Percentiles rank a stretch among this genome's conserved stretches.
These are phyloP conservation scores for Eupithecia pulchellata DNA, from an alignment of 2,888 invertebrate species.

Conservation along the genomic window DNA sequence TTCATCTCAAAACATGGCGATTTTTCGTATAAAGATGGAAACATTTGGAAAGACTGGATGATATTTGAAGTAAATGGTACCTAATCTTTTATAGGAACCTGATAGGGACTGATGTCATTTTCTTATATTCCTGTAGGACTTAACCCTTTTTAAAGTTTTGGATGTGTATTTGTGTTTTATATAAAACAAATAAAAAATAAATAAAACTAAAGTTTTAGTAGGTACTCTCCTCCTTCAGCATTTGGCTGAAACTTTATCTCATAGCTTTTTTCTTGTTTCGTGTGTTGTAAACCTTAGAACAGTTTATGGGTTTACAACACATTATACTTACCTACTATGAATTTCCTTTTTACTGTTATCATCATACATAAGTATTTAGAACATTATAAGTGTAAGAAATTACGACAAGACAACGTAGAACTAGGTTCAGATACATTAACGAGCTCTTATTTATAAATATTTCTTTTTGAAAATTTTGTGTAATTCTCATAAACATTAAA, in stretches of 20 bases:
- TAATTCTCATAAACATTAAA: too few relatives aligned
- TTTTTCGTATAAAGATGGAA: slow-evolving; percentile 14
- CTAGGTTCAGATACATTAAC: background rate
- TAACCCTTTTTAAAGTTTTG: background rate
- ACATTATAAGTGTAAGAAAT: background rate
- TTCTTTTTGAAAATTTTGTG: background rate
- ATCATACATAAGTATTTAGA: background rate
- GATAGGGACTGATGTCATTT: background rate
- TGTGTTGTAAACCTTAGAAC: background rate
- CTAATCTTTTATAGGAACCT: slow-evolving; percentile 6
- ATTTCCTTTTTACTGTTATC: too few relatives aligned
- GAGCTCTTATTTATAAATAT: too few relatives aligned
- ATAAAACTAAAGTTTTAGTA: background rate
- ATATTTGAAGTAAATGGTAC: background rate
- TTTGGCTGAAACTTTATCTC: background rate
- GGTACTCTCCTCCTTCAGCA: background rate
- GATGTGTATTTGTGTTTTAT: slow-evolving; percentile 13
- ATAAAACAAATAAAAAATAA: background rate
- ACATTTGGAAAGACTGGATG: slow-evolving; percentile 17
- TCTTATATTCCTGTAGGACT: background rate
- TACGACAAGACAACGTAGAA: background rate
- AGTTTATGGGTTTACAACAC: too few relatives aligned
- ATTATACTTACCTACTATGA: background rate
- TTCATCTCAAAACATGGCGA: slow-evolving; percentile 18
- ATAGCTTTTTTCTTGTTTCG: background rate